Evolutionary conservation across 1,140 invertebrate species (phyloP).

Genomic region (Zaprionus ghesquierei): DNA sequence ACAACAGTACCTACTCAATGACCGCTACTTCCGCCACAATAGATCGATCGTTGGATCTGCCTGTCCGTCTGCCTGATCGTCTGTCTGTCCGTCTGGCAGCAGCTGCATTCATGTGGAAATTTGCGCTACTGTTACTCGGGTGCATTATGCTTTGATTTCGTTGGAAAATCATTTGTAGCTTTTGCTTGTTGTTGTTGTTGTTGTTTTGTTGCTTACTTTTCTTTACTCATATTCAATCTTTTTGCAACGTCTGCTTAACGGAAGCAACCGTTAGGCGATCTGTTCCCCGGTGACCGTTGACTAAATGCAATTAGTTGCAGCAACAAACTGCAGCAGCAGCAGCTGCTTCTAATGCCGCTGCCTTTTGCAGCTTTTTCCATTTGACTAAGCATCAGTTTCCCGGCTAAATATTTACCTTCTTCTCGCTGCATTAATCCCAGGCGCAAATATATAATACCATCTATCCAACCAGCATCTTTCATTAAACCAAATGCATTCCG

Average conservation of each 20-base stretch:
- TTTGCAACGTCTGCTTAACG: slow-evolving; percentile 39
- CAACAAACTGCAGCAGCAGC: slow-evolving; percentile 72
- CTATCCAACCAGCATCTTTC: background rate
- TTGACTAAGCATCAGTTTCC: slow-evolving; percentile 65
- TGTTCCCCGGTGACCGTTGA: slow-evolving; percentile 59
- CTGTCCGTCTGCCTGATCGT: background rate
- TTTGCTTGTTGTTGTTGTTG: too few relatives aligned
- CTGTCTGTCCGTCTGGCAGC: slow-evolving; percentile 5
- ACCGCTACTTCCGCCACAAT: slow-evolving; percentile 35
- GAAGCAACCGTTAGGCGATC: slow-evolving; percentile 54
- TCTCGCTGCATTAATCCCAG: slow-evolving; percentile 3
- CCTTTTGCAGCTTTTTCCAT: slow-evolving; percentile 45
- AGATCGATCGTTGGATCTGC: background rate
- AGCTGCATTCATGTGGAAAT: slow-evolving; percentile 58
- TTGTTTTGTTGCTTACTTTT: slow-evolving; percentile 32
- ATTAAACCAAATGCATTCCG: background rate
- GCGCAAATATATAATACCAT: slow-evolving; percentile 9
- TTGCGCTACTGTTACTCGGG: slow-evolving; percentile 60
- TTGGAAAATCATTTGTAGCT: too few relatives aligned
- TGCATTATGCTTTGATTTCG: slow-evolving; percentile 71
- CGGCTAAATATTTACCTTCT: slow-evolving; percentile 48
- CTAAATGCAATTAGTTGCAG: slow-evolving; percentile 79
- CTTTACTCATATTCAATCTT: slow-evolving; percentile 1
- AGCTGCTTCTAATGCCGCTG: slow-evolving; percentile 33
- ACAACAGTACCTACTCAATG: slow-evolving; percentile 28